Evolutionary conservation across 2,113 vertebrate species (phyloP).

Genomic region (Calidris pugnax): DNA sequence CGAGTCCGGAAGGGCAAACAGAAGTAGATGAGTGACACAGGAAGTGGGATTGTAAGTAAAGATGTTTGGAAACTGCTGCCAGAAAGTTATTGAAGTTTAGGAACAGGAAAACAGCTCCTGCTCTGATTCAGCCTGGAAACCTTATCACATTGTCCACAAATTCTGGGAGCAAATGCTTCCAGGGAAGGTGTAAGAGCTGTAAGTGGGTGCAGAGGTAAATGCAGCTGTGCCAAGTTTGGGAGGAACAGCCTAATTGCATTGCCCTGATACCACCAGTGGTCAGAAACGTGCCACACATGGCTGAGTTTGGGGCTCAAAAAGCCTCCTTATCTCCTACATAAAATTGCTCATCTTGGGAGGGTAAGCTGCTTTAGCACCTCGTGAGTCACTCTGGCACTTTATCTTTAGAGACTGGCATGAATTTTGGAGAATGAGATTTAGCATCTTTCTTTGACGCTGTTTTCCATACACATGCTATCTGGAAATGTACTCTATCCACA

Average conservation of each 20-base stretch:
- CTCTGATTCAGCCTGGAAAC: not conserved
- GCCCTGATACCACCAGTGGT: not conserved
- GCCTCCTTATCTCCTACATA: not conserved
- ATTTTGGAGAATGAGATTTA: not conserved
- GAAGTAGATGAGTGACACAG: not conserved
- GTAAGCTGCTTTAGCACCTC: not conserved
- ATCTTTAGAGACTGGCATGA: not conserved
- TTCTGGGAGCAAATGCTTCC: not conserved
- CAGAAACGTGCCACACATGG: accelerated
- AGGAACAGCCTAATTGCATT: not conserved
- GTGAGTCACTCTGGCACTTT: not conserved
- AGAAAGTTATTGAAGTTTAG: not conserved
- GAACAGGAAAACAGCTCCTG: not conserved
- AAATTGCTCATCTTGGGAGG: not conserved
- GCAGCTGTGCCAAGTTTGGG: not conserved
- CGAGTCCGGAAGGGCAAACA: not conserved
- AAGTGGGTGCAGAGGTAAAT: not conserved
- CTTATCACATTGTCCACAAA: not conserved
- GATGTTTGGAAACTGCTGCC: not conserved
- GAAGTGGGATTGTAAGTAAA: not conserved
- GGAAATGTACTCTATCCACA: not conserved
- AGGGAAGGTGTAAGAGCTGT: not conserved
- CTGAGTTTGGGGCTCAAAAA: not conserved
- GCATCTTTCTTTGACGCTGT: not conserved
- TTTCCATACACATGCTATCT: not conserved